Conservation (phyloP, 2,797 vertebrate species). For the Periophthalmus magnuspinnatus region DNA sequence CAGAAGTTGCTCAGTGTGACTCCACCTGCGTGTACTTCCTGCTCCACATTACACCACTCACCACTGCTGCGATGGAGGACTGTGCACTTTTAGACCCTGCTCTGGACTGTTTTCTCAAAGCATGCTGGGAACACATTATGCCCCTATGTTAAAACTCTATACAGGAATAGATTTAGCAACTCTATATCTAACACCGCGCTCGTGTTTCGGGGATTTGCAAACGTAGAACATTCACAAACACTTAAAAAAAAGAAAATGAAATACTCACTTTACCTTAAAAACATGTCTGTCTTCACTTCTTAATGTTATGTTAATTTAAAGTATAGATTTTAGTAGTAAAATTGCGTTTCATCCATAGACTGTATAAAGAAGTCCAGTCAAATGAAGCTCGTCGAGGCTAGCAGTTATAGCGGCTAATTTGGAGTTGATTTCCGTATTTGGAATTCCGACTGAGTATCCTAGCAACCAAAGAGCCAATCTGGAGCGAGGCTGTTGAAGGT, state of each 20-base stretch:
- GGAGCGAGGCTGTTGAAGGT: too few relatives aligned
- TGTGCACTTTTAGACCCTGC: not conserved
- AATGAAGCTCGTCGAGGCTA: too few relatives aligned
- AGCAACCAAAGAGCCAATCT: too few relatives aligned
- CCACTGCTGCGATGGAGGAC: constrained; percentile 8
- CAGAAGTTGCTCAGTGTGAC: constrained; percentile 5
- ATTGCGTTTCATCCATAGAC: too few relatives aligned
- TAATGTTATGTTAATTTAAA: not conserved
- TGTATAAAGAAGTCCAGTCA: too few relatives aligned
- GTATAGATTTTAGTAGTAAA: not conserved
- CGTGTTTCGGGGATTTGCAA: not conserved
- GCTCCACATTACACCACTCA: not conserved
- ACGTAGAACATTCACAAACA: not conserved
- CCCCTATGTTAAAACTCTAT: not conserved
- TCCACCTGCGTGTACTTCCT: constrained; percentile 5
- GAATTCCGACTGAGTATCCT: too few relatives aligned
- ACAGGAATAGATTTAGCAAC: not conserved
- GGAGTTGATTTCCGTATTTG: too few relatives aligned
- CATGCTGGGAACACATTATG: constrained; percentile 21
- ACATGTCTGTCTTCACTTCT: too few relatives aligned
- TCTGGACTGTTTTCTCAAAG: not conserved
- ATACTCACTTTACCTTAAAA: not conserved
- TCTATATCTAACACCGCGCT: not conserved
- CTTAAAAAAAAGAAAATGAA: not conserved
- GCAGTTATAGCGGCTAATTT: too few relatives aligned